A percentile compares a stretch with the other conserved stretches of the same genome.
phyloP scores from a whole-genome alignment of 1,140 invertebrate genomes.

The Caenorhabditis tropicalis region DNA sequence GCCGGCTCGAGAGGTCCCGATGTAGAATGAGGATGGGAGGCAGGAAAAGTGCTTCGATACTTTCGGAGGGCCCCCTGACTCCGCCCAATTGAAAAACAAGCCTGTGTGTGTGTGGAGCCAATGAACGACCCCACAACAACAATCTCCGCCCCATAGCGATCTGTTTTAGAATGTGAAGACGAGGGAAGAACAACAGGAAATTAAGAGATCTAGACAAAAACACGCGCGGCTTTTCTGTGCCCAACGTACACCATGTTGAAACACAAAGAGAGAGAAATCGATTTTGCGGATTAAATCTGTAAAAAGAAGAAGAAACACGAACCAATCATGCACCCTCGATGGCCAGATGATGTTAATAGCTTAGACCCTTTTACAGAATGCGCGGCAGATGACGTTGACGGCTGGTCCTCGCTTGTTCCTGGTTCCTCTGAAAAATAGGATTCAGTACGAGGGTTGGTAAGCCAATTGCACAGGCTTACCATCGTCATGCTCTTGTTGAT shows the following conservation, averaged over 20 bases:
- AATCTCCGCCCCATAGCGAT: not conserved
- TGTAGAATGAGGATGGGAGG: slow-evolving; percentile 25
- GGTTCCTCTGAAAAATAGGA: not conserved
- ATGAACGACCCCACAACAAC: not conserved
- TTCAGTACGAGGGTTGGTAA: no score
- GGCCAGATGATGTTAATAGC: not conserved
- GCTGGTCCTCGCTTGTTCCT: not conserved
- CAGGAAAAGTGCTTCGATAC: not conserved
- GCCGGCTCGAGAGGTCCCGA: not conserved
- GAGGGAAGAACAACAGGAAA: not conserved
- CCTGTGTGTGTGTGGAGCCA: not conserved
- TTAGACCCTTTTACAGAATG: not conserved
- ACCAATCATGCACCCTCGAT: slow-evolving; percentile 16
- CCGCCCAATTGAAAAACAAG: not conserved
- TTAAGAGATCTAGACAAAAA: no score
- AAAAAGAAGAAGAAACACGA: not conserved
- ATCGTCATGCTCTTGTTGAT: not conserved
- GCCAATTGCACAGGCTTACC: no score
- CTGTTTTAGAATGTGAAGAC: not conserved
- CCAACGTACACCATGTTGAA: no score
- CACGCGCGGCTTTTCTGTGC: not conserved
- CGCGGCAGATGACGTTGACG: not conserved
- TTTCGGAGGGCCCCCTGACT: not conserved
- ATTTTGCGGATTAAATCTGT: not conserved
- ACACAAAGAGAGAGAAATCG: not conserved